These are phyloP conservation scores for Pteropus alecto DNA, from an alignment of 2,113 vertebrate species.

Conservation along the genomic window DNA sequence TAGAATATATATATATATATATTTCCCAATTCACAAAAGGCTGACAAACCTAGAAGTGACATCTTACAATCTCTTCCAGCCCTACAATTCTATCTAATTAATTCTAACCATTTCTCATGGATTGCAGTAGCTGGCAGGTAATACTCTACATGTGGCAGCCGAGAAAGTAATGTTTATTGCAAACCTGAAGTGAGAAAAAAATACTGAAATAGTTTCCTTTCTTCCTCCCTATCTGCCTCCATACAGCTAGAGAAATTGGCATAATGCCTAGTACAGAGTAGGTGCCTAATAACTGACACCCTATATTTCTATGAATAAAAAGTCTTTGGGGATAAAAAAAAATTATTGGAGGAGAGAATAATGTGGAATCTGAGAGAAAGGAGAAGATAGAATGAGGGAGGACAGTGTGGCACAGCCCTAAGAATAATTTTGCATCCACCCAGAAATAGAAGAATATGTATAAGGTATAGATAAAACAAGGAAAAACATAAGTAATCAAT, in stretches of 20 bases:
- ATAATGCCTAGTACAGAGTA: not conserved
- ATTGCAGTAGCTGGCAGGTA: conserved; percentile 4
- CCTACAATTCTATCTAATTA: conserved; percentile 31
- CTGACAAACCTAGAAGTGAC: not conserved
- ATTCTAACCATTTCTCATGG: conserved; percentile 34
- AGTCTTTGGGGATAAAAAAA: not conserved
- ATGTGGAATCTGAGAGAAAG: not conserved
- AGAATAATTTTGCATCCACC: not conserved
- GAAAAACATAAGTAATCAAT: not conserved
- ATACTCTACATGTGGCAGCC: not conserved
- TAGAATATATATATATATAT: not conserved
- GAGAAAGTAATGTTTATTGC: conserved; percentile 35
- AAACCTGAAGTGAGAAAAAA: not conserved
- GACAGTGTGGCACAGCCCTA: not conserved
- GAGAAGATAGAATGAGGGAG: not conserved
- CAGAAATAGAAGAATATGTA: not conserved
- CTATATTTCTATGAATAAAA: conserved; percentile 21
- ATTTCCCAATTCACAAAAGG: not conserved
- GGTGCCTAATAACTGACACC: not conserved
- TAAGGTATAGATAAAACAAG: not conserved
- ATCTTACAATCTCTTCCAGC: not conserved
- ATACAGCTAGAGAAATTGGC: not conserved
- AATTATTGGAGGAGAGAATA: not conserved
- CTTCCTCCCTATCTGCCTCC: not conserved
- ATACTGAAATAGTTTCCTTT: not conserved